Base-by-base conservation (phyloP, 2,888 invertebrate genomes). In the Seladonia tumulorum region DNA sequence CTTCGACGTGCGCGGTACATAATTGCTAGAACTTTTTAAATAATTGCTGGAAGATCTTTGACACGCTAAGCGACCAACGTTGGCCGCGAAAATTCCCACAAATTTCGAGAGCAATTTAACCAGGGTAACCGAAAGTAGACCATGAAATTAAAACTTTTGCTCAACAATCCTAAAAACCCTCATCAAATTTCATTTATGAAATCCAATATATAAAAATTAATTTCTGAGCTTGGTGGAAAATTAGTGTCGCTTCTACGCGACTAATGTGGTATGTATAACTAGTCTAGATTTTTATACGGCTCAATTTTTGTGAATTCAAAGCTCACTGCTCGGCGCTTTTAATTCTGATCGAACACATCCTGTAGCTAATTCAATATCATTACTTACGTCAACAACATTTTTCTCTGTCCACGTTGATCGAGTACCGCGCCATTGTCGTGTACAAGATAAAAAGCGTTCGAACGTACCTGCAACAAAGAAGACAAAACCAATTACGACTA, bases 401-500 rank as follows among this genome's bases (percentile, higher is more conserved):
- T 22, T 66, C 35, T 66, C 66, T 35, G 66, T 35, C 29, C 66
- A 22, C 35, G 68, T 68, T 68, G 39, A 42, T 39, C 68, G 68
- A 68, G 35, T 12, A 39, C 22, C 39, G 1, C n/a, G 42, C 22
- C 68, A 18, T 18, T n/a, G n/a, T 66, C 8, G 18, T 8, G 66
- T 22, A 66, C 10, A 35, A 42, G 39, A 39, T 35, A 39, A n/a
- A 68, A 68, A 39, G 12, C 5, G 68, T 39, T 68, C 42, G 42
- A 39, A 68, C 68, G 42, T 68, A 68, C 68, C 68, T 68, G 68
- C 12, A 68, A 66, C 66, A 66, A 35, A 66, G 7, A 63, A 63
- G 66, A 35, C 0, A 68, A 68, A 42, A 39, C 39, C 22, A 12
- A n/a, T 68, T 42, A 42, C 5, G 1, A 68, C 5, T 14, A 5